Evolutionary conservation across 1,140 invertebrate genomes (phyloP), one percentile per base, ranked within the genome.

Genomic region (Odontomachus brunneus): DNA sequence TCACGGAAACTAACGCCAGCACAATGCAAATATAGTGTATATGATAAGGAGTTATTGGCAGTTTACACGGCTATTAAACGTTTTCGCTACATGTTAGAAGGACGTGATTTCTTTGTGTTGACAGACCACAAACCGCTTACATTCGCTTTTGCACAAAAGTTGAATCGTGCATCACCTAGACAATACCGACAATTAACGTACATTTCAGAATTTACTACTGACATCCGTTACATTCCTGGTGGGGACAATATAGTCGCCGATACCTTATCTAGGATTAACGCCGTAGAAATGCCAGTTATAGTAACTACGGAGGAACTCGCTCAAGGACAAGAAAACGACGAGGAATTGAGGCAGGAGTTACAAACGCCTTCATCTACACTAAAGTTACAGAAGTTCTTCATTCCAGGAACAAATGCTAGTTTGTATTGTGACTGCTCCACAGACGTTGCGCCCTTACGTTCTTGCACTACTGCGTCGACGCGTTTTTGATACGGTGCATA

Each of bases 401-500:
- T 80, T 0, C 14, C n/a, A 0, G 63, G 49, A 7, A 57, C 33
- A 0, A 14, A 80, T 4, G 1, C n/a, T 3, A 22, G 2, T 1
- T 14, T 66, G 0, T 69, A 67, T n/a, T 80, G 75, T n/a, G 75
- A 80, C 14, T 15, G 9, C 4, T 38, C 12, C 5, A 11, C 12
- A 1, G 44, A 3, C 5, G 15, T 12, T 33, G 1, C 14, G 38
- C 9, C 65, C 15, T 24, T 67, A 59, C 0, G 29, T 66, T 0
- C 38, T 15, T 0, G 19, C 2, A 0, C 17, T 15, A 1, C 9
- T 69, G 0, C 75, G 53, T 5, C 19, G 22, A 2, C 5, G 17
- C 1, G 19, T 80, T 9, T 67, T 80, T 11, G 55, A 80, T 5
- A 38, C 44, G 2, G 63, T 65, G 0, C 75, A 80, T 17, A 15